These are phyloP conservation scores for Hydrozoanthus gracilis DNA, from an alignment of 92 coral and sea anemone species.

Conservation along the genomic window DNA sequence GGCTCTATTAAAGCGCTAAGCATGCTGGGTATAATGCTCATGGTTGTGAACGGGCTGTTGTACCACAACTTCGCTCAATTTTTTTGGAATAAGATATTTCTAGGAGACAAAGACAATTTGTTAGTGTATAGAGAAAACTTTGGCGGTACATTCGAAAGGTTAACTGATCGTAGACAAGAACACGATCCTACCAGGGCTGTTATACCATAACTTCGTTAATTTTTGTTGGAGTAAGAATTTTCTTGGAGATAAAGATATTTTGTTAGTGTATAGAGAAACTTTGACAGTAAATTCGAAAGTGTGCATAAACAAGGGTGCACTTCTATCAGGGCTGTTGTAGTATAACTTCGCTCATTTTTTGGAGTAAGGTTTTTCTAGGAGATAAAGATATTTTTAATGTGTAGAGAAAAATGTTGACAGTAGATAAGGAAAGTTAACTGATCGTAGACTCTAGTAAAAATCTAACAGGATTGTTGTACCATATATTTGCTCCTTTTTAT, in stretches of 20 bases:
- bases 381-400: too few species aligned
- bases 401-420: background rate
- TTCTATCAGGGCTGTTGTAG: too few species aligned
- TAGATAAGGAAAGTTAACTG: background rate
- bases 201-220: too few species aligned
- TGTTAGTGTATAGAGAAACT: background rate
- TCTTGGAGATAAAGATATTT: too few species aligned
- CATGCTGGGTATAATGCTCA: constrained; percentile 62
- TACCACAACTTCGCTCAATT: constrained; percentile 67
- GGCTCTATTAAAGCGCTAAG: constrained; percentile 25
- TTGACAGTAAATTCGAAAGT: background rate
- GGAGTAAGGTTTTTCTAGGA: too few species aligned
- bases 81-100: constrained; percentile 80
- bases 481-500: too few species aligned
- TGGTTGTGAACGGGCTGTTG: constrained; percentile 62
- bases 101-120: constrained; percentile 63
- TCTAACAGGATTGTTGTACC: too few species aligned
- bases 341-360: too few species aligned
- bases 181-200: too few species aligned
- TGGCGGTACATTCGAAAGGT: background rate
- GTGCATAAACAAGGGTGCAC: too few species aligned
- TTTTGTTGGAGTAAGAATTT: too few species aligned
- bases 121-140: constrained; percentile 51
- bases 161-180: background rate
- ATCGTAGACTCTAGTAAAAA: background rate